A percentile compares a stretch with the other conserved stretches of the same genome.
Conservation (phyloP, 2,888 invertebrate genomes). For the Tachina grossa region DNA sequence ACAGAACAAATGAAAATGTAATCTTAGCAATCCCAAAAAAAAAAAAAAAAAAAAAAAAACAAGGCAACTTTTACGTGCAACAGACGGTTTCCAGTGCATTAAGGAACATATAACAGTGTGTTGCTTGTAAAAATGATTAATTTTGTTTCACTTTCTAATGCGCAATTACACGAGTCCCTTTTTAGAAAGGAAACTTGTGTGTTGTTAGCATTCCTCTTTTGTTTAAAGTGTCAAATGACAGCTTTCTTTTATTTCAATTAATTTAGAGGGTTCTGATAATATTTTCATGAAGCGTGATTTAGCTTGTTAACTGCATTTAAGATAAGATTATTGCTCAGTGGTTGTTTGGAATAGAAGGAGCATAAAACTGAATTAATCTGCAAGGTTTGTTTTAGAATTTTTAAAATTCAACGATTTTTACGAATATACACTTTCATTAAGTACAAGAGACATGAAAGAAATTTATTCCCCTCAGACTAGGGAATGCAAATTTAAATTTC, state of each 20-base stretch:
- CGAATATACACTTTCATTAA: no score
- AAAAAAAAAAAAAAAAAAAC: not conserved
- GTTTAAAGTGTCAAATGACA: not conserved
- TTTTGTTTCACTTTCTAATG: not conserved
- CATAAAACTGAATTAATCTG: not conserved
- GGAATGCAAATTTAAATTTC: no score
- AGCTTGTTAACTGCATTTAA: not conserved
- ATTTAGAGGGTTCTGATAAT: not conserved
- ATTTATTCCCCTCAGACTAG: no score
- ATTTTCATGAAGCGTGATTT: not conserved
- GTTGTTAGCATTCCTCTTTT: not conserved
- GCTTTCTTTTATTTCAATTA: not conserved
- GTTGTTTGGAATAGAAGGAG: not conserved
- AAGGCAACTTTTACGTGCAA: not conserved
- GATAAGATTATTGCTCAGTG: not conserved
- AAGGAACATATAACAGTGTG: not conserved
- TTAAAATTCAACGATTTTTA: no score
- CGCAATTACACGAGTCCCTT: not conserved
- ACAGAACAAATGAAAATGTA: not conserved
- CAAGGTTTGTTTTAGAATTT: no score
- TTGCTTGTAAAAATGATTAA: conserved; percentile 14
- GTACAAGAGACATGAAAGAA: no score
- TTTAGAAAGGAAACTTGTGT: not conserved
- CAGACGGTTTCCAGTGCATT: conserved; percentile 3
- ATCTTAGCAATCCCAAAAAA: not conserved